Conservation (phyloP, 2,888 invertebrate species). For the Eurytoma californica region DNA sequence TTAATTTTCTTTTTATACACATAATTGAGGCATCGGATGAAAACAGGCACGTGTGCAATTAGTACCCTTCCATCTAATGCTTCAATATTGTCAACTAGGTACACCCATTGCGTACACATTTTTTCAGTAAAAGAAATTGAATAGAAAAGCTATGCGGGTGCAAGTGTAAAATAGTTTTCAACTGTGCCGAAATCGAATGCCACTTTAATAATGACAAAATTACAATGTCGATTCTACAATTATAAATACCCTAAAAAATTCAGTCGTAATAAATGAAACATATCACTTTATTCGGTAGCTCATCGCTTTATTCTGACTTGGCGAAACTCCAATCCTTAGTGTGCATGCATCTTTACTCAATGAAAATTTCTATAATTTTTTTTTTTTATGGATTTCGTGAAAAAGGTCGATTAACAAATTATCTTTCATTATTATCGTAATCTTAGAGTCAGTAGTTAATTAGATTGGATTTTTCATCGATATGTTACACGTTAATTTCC, state of each 20-base stretch:
- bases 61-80: no score
- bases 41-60: no score
- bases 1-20: constrained; percentile 18
- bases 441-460: constrained; percentile 22
- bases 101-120: not conserved
- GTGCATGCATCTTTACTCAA: not conserved
- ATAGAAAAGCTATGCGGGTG: constrained; percentile 14
- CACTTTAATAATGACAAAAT: not conserved
- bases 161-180: constrained; percentile 26
- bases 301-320: no score
- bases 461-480: constrained; percentile 29
- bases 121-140: constrained; percentile 11
- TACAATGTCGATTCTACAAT: not conserved
- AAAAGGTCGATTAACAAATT: constrained; percentile 10
- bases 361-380: constrained; percentile 1
- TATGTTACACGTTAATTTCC: constrained; percentile 42
- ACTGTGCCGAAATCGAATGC: constrained; percentile 27
- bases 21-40: not conserved
- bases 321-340: no score
- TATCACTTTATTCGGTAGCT: no score
- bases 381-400: not conserved
- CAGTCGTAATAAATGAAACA: not conserved
- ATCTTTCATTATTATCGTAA: constrained; percentile 9
- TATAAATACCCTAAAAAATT: no score
- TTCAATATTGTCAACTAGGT: no score